These are phyloP conservation scores for Colius striatus DNA, from an alignment of 2,113 vertebrate species.

Conservation along the genomic window DNA sequence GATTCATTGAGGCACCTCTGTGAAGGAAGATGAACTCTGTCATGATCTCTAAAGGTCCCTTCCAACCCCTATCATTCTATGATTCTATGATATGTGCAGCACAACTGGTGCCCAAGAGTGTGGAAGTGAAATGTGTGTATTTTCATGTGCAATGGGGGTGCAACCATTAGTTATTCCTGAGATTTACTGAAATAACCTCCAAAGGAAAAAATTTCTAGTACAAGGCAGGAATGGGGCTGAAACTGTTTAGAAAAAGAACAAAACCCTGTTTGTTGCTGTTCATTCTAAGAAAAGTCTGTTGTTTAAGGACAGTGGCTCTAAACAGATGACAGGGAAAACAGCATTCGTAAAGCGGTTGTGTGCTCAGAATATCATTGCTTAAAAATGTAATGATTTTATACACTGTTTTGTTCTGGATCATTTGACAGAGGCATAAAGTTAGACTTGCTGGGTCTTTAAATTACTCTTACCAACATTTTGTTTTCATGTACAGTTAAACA, in stretches of 20 bases:
- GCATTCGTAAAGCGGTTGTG: background rate
- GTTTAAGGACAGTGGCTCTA: conserved; percentile 37
- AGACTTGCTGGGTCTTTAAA: background rate
- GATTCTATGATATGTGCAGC: background rate
- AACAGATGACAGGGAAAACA: conserved; percentile 35
- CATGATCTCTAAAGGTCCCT: too few species aligned
- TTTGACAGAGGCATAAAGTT: background rate
- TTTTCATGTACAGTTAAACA: background rate
- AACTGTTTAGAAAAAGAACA: conserved; percentile 33
- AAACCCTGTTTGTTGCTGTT: conserved; percentile 10
- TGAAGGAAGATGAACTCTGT: background rate
- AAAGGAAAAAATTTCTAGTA: background rate
- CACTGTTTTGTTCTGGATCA: background rate
- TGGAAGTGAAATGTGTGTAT: background rate
- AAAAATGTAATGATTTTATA: background rate
- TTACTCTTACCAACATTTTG: background rate
- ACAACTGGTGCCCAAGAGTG: background rate
- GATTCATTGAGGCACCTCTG: background rate
- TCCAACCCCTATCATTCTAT: too few species aligned
- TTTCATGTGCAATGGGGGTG: background rate
- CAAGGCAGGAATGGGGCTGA: background rate
- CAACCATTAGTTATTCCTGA: background rate
- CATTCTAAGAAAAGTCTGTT: conserved; percentile 53
- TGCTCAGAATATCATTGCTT: conserved; percentile 14
- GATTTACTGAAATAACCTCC: background rate